A percentile compares a stretch with the other conserved stretches of the same genome.
phyloP scores from a whole-genome alignment of 2,113 vertebrate genomes.

The Athene cunicularia region DNA sequence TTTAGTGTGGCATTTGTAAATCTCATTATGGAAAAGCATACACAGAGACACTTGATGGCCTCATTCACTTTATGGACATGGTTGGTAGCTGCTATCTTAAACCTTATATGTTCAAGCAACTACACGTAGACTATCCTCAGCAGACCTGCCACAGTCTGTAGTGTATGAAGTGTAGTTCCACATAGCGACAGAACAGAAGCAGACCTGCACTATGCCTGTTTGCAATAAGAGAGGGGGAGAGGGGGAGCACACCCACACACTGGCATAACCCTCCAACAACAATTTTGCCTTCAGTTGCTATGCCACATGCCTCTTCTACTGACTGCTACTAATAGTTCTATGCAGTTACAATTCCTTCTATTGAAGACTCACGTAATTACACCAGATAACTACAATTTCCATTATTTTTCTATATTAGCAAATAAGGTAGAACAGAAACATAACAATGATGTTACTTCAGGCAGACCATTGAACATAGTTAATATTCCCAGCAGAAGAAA shows the following conservation, averaged over 20 bases:
- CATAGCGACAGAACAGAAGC: background rate
- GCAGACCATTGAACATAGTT: background rate
- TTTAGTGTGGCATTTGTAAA: background rate
- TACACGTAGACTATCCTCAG: background rate
- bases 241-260: background rate
- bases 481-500: background rate
- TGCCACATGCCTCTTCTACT: background rate
- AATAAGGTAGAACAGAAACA: background rate
- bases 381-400: background rate
- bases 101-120: background rate
- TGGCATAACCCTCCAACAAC: background rate
- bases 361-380: background rate
- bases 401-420: background rate
- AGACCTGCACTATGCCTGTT: background rate
- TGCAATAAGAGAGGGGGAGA: background rate
- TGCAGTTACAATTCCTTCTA: background rate
- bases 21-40: background rate
- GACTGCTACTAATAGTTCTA: background rate
- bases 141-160: background rate
- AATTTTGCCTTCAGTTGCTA: background rate
- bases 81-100: background rate
- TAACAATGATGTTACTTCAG: background rate
- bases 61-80: background rate
- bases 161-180: background rate
- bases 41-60: fast-evolving